Evolutionary conservation across 2,888 invertebrate genomes (phyloP).

Genomic region (Hoplodrina blanda): DNA sequence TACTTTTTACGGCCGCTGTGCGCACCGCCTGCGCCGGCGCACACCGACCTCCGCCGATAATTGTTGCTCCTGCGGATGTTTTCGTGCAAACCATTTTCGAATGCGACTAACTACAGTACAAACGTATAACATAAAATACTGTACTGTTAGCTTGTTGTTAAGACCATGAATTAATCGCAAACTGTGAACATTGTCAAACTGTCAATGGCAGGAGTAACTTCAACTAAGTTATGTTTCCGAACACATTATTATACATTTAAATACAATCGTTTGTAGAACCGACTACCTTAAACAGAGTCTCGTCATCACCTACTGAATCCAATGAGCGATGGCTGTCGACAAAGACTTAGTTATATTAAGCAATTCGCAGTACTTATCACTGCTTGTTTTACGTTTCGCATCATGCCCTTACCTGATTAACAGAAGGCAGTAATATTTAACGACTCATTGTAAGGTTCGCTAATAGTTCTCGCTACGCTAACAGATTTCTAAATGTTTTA

Average conservation of each 20-base stretch:
- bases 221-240: conserved; percentile 1
- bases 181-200: conserved; percentile 17
- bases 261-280: conserved; percentile 37
- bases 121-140: conserved; percentile 27
- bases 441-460: conserved; percentile 86
- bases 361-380: conserved; percentile 76
- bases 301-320: conserved; percentile 34
- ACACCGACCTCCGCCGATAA: conserved; percentile 68
- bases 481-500: conserved; percentile 76
- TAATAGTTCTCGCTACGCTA: conserved; percentile 78
- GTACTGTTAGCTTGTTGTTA: conserved; percentile 26
- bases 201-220: conserved; percentile 3
- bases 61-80: conserved; percentile 77
- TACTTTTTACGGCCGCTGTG: conserved; percentile 76
- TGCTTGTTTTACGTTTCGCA: conserved; percentile 76
- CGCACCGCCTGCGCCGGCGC: conserved; percentile 60
- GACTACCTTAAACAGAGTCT: conserved; percentile 34
- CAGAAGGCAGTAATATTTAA: conserved; percentile 85
- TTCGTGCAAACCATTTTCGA: conserved; percentile 66
- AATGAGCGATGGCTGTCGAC: conserved; percentile 42
- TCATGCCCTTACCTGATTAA: conserved; percentile 80
- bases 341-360: conserved; percentile 61
- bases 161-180: conserved; percentile 22
- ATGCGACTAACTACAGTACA: conserved; percentile 40
- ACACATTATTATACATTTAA: conserved; percentile 39